Conservation (phyloP, 2,888 invertebrate genomes). For the Dusona sp. region DNA sequence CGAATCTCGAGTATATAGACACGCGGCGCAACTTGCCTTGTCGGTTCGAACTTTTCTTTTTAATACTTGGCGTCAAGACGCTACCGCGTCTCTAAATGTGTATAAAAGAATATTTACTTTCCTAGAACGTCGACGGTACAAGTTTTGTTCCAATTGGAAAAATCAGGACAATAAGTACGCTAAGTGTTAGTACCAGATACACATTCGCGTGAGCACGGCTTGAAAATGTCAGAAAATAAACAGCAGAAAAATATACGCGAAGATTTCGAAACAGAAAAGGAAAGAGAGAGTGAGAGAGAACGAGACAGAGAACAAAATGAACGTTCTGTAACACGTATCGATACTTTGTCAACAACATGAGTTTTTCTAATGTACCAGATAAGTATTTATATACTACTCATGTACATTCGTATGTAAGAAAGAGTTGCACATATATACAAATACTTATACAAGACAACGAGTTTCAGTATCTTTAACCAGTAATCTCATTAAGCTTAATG, state of each 20-base stretch:
- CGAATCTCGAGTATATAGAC: no score
- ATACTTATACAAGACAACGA: slow-evolving; percentile 36
- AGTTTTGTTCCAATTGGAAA: slow-evolving; percentile 1
- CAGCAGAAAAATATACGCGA: slow-evolving; percentile 17
- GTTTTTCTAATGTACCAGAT: slow-evolving; percentile 60
- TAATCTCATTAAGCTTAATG: slow-evolving; percentile 80
- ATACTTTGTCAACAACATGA: slow-evolving; percentile 65
- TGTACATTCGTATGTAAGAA: slow-evolving; percentile 4
- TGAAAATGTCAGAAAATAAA: slow-evolving; percentile 13
- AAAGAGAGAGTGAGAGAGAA: slow-evolving; percentile 12
- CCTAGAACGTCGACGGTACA: not conserved
- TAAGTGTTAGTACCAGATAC: slow-evolving; percentile 34
- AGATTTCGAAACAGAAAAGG: slow-evolving; percentile 5
- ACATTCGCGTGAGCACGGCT: slow-evolving; percentile 51
- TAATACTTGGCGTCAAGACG: no score
- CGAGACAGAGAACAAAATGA: not conserved
- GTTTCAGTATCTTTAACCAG: slow-evolving; percentile 68
- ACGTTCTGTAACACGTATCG: slow-evolving; percentile 62
- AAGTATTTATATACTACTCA: slow-evolving; percentile 61
- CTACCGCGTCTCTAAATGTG: no score
- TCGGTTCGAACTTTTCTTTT: no score
- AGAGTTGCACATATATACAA: slow-evolving; percentile 1
- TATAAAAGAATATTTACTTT: not conserved
- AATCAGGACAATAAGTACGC: slow-evolving; percentile 17
- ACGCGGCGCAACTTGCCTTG: no score